Conservation (phyloP, 2,113 vertebrate genomes). For the Stigmatopora argus region DNA sequence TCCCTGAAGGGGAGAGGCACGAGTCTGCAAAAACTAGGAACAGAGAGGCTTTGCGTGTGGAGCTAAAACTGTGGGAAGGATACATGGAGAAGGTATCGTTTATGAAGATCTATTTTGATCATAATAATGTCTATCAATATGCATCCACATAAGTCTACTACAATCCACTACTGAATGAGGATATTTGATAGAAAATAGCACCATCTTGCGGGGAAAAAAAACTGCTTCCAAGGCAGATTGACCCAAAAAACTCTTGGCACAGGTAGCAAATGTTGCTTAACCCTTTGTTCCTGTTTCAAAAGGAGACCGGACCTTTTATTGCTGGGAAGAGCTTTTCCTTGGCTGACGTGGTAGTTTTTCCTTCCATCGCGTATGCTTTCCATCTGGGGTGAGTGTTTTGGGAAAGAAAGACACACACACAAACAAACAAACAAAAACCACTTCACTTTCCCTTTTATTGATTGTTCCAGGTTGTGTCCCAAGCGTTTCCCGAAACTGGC, state of each 20-base stretch:
- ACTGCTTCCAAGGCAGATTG: not conserved
- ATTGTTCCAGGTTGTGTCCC: constrained; percentile 41
- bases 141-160: not conserved
- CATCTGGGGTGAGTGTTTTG: constrained; percentile 39
- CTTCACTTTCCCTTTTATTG: not conserved
- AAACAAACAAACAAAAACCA: not conserved
- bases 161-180: not conserved
- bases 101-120: not conserved
- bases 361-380: constrained; percentile 46
- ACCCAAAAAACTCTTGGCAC: not conserved
- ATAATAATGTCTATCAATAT: not conserved
- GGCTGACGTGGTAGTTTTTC: constrained; percentile 57
- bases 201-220: not conserved
- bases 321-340: constrained; percentile 57
- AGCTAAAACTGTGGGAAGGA: constrained; percentile 69
- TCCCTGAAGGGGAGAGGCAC: constrained; percentile 67
- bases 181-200: not conserved
- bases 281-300: not conserved
- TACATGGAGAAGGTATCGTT: constrained; percentile 59
- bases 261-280: not conserved
- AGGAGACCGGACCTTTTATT: constrained; percentile 25
- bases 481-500: constrained; percentile 58
- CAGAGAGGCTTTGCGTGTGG: constrained; percentile 39
- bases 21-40: constrained; percentile 63
- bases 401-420: not conserved